These are phyloP conservation scores for Borostomias antarcticus DNA, from an alignment of 2,797 vertebrate species.

Conservation along the genomic window DNA sequence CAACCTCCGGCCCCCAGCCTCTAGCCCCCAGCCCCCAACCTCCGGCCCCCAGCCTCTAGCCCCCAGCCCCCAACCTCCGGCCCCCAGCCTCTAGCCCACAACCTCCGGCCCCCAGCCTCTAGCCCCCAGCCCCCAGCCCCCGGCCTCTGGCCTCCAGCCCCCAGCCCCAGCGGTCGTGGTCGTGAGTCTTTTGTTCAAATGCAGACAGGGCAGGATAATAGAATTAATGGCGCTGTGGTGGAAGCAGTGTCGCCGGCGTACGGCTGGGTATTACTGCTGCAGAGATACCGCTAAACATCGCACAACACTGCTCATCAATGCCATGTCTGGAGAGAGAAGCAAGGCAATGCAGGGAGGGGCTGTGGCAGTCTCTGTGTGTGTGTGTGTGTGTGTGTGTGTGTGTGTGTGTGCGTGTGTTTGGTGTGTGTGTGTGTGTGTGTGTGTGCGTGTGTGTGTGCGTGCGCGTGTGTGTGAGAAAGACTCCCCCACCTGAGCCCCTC, in stretches of 20 bases:
- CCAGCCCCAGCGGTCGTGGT: not conserved
- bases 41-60: no score
- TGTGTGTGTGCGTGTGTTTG: not conserved
- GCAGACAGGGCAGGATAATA: conserved; percentile 11
- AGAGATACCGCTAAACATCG: not conserved
- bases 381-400: not conserved
- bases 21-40: not conserved
- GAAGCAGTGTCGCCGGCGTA: conserved; percentile 2
- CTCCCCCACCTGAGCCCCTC: conserved; percentile 65
- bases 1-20: not conserved
- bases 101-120: no score
- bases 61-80: not conserved
- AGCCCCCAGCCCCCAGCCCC: not conserved
- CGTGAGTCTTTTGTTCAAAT: conserved; percentile 37
- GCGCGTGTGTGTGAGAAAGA: no score
- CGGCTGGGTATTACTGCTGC: not conserved
- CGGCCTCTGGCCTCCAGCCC: no score
- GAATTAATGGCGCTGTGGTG: not conserved
- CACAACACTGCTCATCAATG: not conserved
- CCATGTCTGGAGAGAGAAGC: not conserved
- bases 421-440: not conserved
- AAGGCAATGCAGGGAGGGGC: not conserved
- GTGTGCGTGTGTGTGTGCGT: not conserved
- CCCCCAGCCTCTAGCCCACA: not conserved
- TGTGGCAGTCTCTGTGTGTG: not conserved